Conservation (phyloP, 2,113 vertebrate genomes). For the Lampris incognitus region DNA sequence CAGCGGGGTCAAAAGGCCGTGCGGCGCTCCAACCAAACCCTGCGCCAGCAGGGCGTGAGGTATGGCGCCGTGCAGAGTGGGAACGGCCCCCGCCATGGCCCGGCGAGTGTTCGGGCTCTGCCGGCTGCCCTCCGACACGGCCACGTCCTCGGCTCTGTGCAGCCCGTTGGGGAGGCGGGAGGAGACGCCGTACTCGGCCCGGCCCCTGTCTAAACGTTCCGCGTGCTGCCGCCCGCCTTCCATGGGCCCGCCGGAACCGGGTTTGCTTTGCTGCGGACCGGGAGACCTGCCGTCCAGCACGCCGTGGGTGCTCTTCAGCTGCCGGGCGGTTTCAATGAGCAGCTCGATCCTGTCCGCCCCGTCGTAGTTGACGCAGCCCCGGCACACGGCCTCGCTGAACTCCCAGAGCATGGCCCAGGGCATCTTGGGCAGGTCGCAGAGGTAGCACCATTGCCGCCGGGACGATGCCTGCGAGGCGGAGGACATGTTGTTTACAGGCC, state of each 20-base stretch:
- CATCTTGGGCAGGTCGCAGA: slow-evolving; percentile 93
- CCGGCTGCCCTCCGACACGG: slow-evolving; percentile 83
- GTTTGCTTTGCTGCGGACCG: slow-evolving; percentile 85
- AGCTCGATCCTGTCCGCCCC: slow-evolving; percentile 90
- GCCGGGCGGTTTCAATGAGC: slow-evolving; percentile 89
- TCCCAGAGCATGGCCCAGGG: slow-evolving; percentile 96
- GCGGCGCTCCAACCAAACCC: slow-evolving; percentile 81
- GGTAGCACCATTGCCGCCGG: slow-evolving; percentile 92
- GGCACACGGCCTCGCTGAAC: slow-evolving; percentile 92
- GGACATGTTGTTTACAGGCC: slow-evolving; percentile 85
- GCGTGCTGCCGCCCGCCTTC: slow-evolving; percentile 78
- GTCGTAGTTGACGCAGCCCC: slow-evolving; percentile 93
- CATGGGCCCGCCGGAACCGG: slow-evolving; percentile 72
- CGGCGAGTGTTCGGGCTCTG: slow-evolving; percentile 87
- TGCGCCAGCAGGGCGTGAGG: slow-evolving; percentile 85
- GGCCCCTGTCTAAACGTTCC: slow-evolving; percentile 80
- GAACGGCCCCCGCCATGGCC: slow-evolving; percentile 83
- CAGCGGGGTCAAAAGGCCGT: slow-evolving; percentile 74
- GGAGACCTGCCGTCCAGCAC: slow-evolving; percentile 90
- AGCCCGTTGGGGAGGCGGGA: slow-evolving; percentile 87
- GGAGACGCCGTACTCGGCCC: slow-evolving; percentile 84
- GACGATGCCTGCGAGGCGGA: slow-evolving; percentile 88
- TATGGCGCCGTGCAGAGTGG: slow-evolving; percentile 71
- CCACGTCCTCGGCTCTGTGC: slow-evolving; percentile 81
- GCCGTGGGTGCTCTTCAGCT: slow-evolving; percentile 89